Evolutionary conservation across 2,113 vertebrate species (phyloP), one percentile per base, ranked within the genome.

Genomic region (Todiramphus chloris): DNA sequence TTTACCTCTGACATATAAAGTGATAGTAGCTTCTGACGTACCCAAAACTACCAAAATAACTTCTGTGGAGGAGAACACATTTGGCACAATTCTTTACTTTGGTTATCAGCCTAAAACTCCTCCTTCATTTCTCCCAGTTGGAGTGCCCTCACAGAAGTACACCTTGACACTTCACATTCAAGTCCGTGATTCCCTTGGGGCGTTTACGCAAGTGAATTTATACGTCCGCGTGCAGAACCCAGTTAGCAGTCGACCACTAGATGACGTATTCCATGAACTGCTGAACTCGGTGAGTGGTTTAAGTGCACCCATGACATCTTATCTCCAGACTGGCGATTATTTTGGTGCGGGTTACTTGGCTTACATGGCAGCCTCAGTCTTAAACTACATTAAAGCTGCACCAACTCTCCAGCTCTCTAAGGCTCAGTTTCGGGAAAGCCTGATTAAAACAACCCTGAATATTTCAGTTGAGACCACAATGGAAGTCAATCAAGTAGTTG

Each of bases 1-100:
- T 69, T 30, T 50, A 33, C 98, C 98, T 50, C 96, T 98, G 48
- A 96, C 33, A 1, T 98, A 98, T 33, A 98, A 98, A 93, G 91
- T 98, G 51, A 97, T 97, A 27, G 91, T 96, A 53, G 90, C 96
- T 87, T 95, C 97, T 2, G 31, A 96, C 0, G 3, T 95, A 56
- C 43, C 77, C 4, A 13, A 78, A 41, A 87, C 73, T 8, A 87
- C 70, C 48, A 68, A 81, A 48, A 78, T 97, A 69, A 96, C 27
- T 69, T 97, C 97, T 30, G 39, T 97, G 41, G 84, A 75, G 30
- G 80, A 98, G 56, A 97, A 97, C 31, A 97, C 95, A 0, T 82
- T 98, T 58, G 98, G 98, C 10, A 4, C 83, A 56, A 93, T 97
- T 79, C 35, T 97, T 43, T 97, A 98, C 70, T 87, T 87, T 51